Evolutionary conservation across 2,113 vertebrate species (phyloP).

Genomic region (Bos indicus): DNA sequence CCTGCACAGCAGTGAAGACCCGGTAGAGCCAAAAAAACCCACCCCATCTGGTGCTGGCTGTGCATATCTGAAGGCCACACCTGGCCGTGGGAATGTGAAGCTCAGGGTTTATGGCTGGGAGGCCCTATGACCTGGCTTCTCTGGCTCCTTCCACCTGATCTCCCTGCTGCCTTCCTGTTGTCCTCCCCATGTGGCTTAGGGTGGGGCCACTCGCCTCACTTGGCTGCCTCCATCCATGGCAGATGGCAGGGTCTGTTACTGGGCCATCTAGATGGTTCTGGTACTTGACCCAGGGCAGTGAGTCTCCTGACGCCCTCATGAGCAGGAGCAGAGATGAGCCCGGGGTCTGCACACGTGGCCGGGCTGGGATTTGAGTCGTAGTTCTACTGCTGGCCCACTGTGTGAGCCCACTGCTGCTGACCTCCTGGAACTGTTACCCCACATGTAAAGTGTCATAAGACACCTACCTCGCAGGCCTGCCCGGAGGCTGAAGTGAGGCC

Average conservation of each 20-base stretch:
- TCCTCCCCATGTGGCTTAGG: neutral
- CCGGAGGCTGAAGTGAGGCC: neutral
- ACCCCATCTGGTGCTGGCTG: neutral
- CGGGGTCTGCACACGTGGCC: rapidly evolving
- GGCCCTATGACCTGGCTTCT: neutral
- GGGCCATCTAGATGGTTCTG: neutral
- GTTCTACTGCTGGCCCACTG: rapidly evolving
- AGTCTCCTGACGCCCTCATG: neutral
- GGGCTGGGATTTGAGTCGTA: neutral
- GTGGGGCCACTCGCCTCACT: rapidly evolving
- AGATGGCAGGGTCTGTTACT: neutral
- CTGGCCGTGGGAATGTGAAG: rapidly evolving
- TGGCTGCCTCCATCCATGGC: neutral
- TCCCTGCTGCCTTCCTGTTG: neutral
- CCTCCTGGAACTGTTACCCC: neutral
- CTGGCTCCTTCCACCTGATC: neutral
- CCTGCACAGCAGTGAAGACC: neutral
- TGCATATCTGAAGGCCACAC: neutral
- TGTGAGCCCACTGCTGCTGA: neutral
- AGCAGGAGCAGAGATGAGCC: neutral
- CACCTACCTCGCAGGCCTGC: neutral
- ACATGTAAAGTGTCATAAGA: rapidly evolving
- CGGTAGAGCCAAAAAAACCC: neutral
- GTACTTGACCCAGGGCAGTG: rapidly evolving
- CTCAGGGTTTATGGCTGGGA: neutral